phyloP scores from a whole-genome alignment of 2,797 vertebrate genomes.

The Amniataba percoides region DNA sequence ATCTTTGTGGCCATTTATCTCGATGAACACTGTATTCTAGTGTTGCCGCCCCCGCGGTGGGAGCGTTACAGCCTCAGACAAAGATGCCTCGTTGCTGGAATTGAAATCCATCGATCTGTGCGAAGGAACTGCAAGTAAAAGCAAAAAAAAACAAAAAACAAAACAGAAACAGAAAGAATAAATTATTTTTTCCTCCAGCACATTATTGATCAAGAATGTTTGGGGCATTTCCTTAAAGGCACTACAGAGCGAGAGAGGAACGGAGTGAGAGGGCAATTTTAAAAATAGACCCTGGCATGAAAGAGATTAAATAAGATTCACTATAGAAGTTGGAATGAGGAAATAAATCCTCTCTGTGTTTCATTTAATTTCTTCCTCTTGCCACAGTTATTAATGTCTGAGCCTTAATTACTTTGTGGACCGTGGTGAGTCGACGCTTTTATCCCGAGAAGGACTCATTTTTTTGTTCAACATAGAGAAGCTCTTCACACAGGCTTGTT shows the following conservation, averaged over 20 bases:
- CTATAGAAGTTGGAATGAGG: constrained; percentile 43
- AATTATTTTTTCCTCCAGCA: constrained; percentile 33
- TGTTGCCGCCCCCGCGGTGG: neutral
- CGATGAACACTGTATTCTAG: constrained; percentile 23
- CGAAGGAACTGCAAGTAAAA: constrained; percentile 32
- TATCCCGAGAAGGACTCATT: constrained; percentile 55
- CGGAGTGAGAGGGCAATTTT: constrained; percentile 22
- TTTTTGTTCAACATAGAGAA: constrained; percentile 47
- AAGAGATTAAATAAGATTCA: constrained; percentile 62
- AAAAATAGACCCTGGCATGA: constrained; percentile 46
- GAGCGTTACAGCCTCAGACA: constrained; percentile 32
- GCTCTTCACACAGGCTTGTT: constrained; percentile 54
- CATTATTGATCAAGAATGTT: constrained; percentile 67
- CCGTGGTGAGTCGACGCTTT: constrained; percentile 54
- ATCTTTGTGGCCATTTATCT: constrained; percentile 33
- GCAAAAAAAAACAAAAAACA: too few relatives aligned
- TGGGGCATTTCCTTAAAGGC: constrained; percentile 45
- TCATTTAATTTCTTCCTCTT: constrained; percentile 66
- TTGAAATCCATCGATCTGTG: constrained; percentile 58
- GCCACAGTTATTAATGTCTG: constrained; percentile 72
- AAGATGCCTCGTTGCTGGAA: constrained; percentile 47
- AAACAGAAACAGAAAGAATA: constrained; percentile 42
- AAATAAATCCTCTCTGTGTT: constrained; percentile 73
- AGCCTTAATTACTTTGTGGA: constrained; percentile 75
- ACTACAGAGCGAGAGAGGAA: constrained; percentile 41